Evolutionary conservation across 2,797 vertebrate genomes (phyloP).

Genomic region (Characodon lateralis): DNA sequence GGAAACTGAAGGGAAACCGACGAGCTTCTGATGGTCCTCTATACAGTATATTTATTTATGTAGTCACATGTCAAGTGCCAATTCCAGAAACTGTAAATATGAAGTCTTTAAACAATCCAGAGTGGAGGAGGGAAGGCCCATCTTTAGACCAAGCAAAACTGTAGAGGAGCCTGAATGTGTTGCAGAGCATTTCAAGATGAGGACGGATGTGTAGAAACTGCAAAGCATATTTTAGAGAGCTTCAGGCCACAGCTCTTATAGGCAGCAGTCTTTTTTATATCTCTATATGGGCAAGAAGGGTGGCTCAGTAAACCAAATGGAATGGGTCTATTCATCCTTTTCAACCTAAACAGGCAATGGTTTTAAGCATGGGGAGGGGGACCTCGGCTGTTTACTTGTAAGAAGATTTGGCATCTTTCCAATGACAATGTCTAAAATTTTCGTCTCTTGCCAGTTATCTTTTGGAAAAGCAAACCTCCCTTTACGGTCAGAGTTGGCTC

Average conservation of each 20-base stretch:
- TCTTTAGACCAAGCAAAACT: conserved; percentile 15
- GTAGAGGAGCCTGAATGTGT: conserved; percentile 8
- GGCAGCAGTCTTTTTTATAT: conserved; percentile 10
- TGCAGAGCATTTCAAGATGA: conserved; percentile 8
- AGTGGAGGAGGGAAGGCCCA: conserved; percentile 75
- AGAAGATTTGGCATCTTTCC: conserved; percentile 12
- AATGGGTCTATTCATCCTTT: conserved; percentile 30
- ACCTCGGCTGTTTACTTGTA: neutral
- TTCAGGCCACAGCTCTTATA: neutral
- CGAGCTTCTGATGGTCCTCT: conserved; percentile 57
- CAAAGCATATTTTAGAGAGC: conserved; percentile 21
- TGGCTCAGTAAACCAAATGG: conserved; percentile 61
- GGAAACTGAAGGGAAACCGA: conserved; percentile 5
- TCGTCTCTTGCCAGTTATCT: conserved; percentile 40
- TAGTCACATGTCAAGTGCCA: conserved; percentile 95
- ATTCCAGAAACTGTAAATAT: conserved; percentile 86
- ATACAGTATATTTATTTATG: conserved; percentile 64
- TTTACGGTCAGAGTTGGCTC: conserved; percentile 60
- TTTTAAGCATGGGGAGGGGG: conserved; percentile 10
- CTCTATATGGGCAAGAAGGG: conserved; percentile 29
- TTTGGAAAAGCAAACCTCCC: conserved; percentile 69
- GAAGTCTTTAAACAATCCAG: conserved; percentile 63
- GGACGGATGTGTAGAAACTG: conserved; percentile 25
- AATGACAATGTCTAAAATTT: conserved; percentile 39
- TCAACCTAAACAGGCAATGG: conserved; percentile 37